Evolutionary conservation across 2,797 vertebrate species (phyloP).

Genomic region (Muraenolepis orangiensis): DNA sequence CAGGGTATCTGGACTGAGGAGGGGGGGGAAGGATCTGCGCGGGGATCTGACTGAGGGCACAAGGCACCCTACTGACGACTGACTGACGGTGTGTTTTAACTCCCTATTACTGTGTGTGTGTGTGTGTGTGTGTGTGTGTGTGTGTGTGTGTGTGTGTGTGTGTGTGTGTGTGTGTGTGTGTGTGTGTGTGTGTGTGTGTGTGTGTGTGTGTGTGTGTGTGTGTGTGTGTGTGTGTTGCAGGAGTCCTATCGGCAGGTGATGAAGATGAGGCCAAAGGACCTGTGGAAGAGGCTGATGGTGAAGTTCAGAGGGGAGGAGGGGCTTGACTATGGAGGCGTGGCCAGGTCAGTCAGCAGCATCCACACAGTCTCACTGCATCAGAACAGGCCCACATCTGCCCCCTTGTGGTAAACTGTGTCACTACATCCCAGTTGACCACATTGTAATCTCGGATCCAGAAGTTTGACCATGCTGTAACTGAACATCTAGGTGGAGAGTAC

Average conservation of each 20-base stretch:
- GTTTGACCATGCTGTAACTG: too few species aligned
- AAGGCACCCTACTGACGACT: too few species aligned
- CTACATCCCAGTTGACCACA: neutral
- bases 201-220: neutral
- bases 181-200: too few species aligned
- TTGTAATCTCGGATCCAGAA: too few species aligned
- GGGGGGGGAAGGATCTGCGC: too few species aligned
- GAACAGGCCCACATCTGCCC: conserved; percentile 16
- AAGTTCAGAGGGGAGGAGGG: conserved; percentile 91
- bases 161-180: too few species aligned
- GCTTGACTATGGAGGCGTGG: conserved; percentile 95
- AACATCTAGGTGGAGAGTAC: too few species aligned
- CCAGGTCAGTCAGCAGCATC: conserved; percentile 74
- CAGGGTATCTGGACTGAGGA: too few species aligned
- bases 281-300: conserved; percentile 91
- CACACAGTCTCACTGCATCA: neutral
- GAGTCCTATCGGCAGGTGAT: conserved; percentile 90
- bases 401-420: conserved; percentile 34
- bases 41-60: too few species aligned
- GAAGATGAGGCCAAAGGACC: conserved; percentile 91
- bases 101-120: conserved; percentile 2
- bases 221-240: conserved; percentile 48
- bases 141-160: too few species aligned
- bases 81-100: neutral
- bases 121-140: too few species aligned